A percentile compares a stretch with the other conserved stretches of the same genome.
These are phyloP conservation scores for Drosophila leonis DNA, from an alignment of 2,888 invertebrate genomes.

Conservation along the genomic window DNA sequence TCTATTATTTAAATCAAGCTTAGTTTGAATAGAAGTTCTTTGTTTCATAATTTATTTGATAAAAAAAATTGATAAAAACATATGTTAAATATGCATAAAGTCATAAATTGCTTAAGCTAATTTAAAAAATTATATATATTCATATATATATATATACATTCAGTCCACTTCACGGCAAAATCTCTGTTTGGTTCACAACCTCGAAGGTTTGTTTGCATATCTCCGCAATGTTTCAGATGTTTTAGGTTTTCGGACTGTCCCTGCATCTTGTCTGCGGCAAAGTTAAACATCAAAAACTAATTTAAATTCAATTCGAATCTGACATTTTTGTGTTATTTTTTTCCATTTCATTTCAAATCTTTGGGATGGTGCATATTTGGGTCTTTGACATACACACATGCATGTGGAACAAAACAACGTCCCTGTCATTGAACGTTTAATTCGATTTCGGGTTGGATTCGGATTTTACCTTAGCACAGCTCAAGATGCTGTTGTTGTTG, in stretches of 20 bases:
- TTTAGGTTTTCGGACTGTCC: constrained; percentile 17
- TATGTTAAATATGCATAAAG: neutral
- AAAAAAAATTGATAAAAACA: neutral
- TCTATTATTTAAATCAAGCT: no score
- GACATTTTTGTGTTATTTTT: constrained; percentile 64
- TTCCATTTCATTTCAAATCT: constrained; percentile 31
- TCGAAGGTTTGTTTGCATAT: constrained; percentile 20
- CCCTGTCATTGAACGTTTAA: constrained; percentile 75
- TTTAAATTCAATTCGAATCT: constrained; percentile 81
- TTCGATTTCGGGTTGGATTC: constrained; percentile 60
- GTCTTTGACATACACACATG: constrained; percentile 54
- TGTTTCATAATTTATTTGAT: neutral
- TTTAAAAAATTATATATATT: neutral
- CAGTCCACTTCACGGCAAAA: constrained; percentile 46
- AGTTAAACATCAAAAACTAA: constrained; percentile 62
- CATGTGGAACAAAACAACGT: constrained; percentile 51
- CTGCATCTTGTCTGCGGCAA: constrained; percentile 30
- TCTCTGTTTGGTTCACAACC: constrained; percentile 50
- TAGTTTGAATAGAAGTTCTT: no score
- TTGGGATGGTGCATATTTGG: constrained; percentile 29
- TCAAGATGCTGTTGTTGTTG: constrained; percentile 26
- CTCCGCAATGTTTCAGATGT: constrained; percentile 54
- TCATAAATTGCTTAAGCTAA: neutral
- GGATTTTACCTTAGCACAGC: constrained; percentile 63
- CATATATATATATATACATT: constrained; percentile 5